phyloP scores from a whole-genome alignment of 2,888 invertebrate genomes.

The Ophion ventricosus region DNA sequence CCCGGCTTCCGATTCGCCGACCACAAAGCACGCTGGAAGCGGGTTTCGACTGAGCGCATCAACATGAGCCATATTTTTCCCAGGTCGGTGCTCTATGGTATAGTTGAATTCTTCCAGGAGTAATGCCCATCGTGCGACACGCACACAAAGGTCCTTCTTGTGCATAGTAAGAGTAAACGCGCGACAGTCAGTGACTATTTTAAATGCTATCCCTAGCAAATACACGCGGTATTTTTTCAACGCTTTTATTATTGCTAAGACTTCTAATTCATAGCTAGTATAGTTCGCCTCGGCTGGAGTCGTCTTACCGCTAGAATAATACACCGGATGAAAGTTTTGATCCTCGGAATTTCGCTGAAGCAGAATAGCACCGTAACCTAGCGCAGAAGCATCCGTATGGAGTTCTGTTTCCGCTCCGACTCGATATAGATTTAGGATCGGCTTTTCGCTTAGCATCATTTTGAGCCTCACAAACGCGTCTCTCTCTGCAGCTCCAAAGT shows the following conservation, averaged over 20 bases:
- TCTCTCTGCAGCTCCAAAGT: not conserved
- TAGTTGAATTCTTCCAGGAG: conserved; percentile 13
- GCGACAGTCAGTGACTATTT: not conserved
- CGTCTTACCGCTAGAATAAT: conserved; percentile 9
- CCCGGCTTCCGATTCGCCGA: conserved; percentile 18
- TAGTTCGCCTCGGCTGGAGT: conserved; percentile 1
- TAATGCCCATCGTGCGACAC: conserved; percentile 8
- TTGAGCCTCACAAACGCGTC: conserved; percentile 6
- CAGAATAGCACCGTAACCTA: conserved; percentile 10
- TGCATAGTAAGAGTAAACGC: not conserved
- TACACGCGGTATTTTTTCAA: conserved; percentile 10
- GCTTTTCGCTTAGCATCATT: conserved; percentile 1
- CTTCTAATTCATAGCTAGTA: conserved; percentile 15
- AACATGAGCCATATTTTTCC: conserved; percentile 66
- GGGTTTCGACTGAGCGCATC: conserved; percentile 71
- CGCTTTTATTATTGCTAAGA: conserved; percentile 3
- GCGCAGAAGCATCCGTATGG: conserved; percentile 5
- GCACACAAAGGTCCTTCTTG: conserved; percentile 10
- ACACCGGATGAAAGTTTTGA: not conserved
- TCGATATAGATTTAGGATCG: no score
- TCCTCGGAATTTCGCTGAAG: not conserved
- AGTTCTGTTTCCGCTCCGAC: conserved; percentile 14
- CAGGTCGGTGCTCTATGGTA: no score
- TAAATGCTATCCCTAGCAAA: conserved; percentile 14
- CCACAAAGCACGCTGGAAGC: conserved; percentile 45